Evolutionary conservation across 2,797 vertebrate species (phyloP).

Genomic region (Eupleurogrammus muticus): DNA sequence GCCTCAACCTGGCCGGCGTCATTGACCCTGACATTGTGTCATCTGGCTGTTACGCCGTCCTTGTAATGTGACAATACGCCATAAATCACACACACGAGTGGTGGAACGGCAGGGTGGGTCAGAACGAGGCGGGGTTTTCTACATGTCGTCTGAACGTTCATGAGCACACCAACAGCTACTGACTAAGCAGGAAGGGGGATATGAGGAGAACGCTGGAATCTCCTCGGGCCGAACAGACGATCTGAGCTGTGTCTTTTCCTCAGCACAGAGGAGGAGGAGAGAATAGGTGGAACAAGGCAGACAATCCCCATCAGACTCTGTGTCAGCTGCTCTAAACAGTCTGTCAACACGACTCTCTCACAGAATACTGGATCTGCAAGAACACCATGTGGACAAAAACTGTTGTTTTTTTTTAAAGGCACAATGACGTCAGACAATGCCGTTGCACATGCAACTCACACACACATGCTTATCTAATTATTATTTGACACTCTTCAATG

Average conservation of each 20-base stretch:
- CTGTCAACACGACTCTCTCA: constrained; percentile 20
- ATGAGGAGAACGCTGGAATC: constrained; percentile 41
- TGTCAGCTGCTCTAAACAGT: constrained; percentile 42
- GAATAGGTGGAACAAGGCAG: constrained; percentile 35
- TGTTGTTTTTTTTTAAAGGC: constrained; percentile 12
- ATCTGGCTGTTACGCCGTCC: background rate
- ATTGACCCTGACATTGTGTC: constrained; percentile 2
- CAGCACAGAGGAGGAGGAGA: constrained; percentile 26
- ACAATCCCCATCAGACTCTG: constrained; percentile 50
- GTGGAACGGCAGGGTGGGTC: background rate
- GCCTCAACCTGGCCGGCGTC: background rate
- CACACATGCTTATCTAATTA: constrained; percentile 66
- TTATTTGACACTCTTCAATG: background rate
- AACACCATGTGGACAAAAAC: background rate
- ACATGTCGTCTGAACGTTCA: background rate
- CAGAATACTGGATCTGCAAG: background rate
- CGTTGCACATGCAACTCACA: constrained; percentile 43
- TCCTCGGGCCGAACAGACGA: constrained; percentile 63
- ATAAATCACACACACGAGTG: background rate
- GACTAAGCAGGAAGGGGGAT: constrained; percentile 11
- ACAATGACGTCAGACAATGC: constrained; percentile 54
- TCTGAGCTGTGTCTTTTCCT: constrained; percentile 46
- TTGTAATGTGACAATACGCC: constrained; percentile 7
- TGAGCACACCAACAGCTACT: background rate
- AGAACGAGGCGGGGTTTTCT: background rate